These are phyloP conservation scores for Nestor notabilis DNA, from an alignment of 2,113 vertebrate species.

Conservation along the genomic window DNA sequence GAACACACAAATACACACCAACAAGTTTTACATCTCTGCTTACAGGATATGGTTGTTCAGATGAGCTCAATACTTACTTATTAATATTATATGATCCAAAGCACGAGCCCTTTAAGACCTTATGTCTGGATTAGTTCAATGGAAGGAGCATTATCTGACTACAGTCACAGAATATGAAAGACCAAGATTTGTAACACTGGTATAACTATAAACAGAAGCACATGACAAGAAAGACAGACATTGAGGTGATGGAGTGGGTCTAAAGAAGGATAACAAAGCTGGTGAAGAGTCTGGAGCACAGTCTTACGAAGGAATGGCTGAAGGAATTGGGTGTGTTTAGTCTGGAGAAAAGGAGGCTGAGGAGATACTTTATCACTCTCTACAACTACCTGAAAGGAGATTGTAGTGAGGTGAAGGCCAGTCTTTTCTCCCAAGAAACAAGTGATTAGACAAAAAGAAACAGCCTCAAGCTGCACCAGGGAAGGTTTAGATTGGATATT, in stretches of 20 bases:
- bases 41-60: neutral
- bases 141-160: fast-evolving
- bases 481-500: neutral
- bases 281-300: neutral
- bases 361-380: neutral
- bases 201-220: neutral
- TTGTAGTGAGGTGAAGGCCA: neutral
- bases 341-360: neutral
- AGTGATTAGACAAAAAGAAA: neutral
- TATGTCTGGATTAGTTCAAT: neutral
- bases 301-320: neutral
- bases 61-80: neutral
- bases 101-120: neutral
- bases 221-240: neutral
- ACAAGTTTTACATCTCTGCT: neutral
- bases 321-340: neutral
- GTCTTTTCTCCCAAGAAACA: neutral
- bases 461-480: neutral
- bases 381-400: neutral
- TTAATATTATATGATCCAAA: neutral
- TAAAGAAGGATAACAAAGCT: neutral
- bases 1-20: neutral
- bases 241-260: neutral
- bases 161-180: neutral
- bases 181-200: neutral